Evolutionary conservation across 2,888 invertebrate genomes (phyloP), one percentile per base, ranked within the genome.

Genomic region (Amphiduros pacificus): DNA sequence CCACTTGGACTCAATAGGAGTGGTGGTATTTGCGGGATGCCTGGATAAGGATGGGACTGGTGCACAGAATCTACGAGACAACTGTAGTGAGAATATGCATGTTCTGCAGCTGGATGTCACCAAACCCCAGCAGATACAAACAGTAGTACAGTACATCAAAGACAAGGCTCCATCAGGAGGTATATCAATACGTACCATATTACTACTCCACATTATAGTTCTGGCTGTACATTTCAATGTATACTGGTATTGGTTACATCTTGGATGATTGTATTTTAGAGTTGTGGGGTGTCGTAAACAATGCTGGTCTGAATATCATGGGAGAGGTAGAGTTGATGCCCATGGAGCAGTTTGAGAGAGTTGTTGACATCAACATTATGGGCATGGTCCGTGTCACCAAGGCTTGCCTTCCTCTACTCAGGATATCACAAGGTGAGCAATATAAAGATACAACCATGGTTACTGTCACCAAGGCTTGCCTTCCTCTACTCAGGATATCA

Each of bases 241-340:
- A n/a, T n/a, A n/a, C n/a, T n/a, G n/a, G n/a, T n/a, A n/a, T n/a
- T n/a, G n/a, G n/a, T n/a, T n/a, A n/a, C n/a, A n/a, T n/a, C n/a
- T n/a, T n/a, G n/a, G n/a, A n/a, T n/a, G n/a, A n/a, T n/a, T n/a
- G n/a, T n/a, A n/a, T 6, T 52, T 52, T 27, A 79, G 80, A 78
- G 53, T 66, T 80, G 44, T 81, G 81, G 80, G 80, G 77, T 22
- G 54, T 81, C 24, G 80, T 81, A 20, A 81, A 80, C 69, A 81
- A 81, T 67, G 79, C 79, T 40, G 80, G 79, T 4, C 71, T 78
- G 22, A 75, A 74, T 70, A 77, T 75, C 59, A 73, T 74, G 51
- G 67, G 75, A 2, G 79, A 78, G 50, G 54, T 77, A 20, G 78
- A 79, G 61, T 76, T 77, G 75, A 77, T 77, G 17, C 73, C 78